phyloP scores from a whole-genome alignment of 2,888 invertebrate species.

The Thera obeliscata region DNA sequence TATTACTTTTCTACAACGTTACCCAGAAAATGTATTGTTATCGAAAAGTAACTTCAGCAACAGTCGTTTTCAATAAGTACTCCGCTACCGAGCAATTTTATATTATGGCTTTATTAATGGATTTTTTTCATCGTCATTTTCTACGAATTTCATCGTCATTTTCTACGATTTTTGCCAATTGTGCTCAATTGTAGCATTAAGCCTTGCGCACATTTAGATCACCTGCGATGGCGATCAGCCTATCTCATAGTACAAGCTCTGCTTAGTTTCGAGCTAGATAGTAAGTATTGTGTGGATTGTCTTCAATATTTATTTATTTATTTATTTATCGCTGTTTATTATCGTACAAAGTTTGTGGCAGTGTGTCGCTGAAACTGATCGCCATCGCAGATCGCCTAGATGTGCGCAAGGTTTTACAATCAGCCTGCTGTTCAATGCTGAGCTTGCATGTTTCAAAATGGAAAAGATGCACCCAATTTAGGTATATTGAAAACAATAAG shows the following conservation, averaged over 20 bases:
- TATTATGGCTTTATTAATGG: not conserved
- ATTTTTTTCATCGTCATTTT: not conserved
- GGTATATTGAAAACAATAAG: slow-evolving; percentile 58
- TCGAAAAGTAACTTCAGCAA: not conserved
- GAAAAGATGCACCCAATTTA: slow-evolving; percentile 54
- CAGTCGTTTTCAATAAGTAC: not conserved
- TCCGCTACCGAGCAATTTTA: not conserved
- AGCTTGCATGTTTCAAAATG: slow-evolving; percentile 32
- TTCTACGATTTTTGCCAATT: slow-evolving; percentile 1
- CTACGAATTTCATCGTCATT: not conserved
- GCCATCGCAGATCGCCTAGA: too few relatives aligned
- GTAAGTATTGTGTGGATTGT: too few relatives aligned
- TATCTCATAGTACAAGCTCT: too few relatives aligned
- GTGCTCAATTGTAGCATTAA: not conserved
- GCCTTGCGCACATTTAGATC: too few relatives aligned
- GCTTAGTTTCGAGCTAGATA: too few relatives aligned
- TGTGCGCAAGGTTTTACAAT: not conserved
- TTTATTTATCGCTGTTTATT: too few relatives aligned
- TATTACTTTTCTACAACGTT: too few relatives aligned
- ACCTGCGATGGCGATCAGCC: too few relatives aligned
- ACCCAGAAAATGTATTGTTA: not conserved
- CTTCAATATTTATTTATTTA: too few relatives aligned
- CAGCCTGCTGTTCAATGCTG: slow-evolving; percentile 18
- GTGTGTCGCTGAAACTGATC: too few relatives aligned
- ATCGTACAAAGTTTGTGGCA: too few relatives aligned